phyloP scores from a whole-genome alignment of 2,113 vertebrate species.

The Baryphthengus martii region DNA sequence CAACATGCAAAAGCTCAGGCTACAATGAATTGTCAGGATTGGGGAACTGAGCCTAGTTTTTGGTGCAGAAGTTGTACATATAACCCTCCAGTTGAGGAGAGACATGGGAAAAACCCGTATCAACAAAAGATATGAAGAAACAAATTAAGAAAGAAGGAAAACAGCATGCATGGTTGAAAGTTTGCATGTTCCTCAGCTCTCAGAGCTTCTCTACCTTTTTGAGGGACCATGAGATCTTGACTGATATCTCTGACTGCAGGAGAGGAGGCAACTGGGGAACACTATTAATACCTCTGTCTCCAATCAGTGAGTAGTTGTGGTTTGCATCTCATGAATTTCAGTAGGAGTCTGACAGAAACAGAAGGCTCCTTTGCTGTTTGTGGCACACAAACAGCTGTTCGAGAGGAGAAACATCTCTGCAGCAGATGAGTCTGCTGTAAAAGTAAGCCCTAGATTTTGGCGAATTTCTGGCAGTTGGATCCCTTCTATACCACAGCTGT shows the following conservation, averaged over 20 bases:
- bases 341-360: not conserved
- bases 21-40: not conserved
- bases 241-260: not conserved
- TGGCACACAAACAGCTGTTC: not conserved
- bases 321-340: slow-evolving; percentile 4
- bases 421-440: not conserved
- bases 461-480: not conserved
- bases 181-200: not conserved
- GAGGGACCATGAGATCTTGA: not conserved
- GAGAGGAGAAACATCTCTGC: not conserved
- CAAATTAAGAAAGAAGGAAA: not conserved
- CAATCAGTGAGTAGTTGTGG: not conserved
- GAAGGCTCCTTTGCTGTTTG: slow-evolving; percentile 18
- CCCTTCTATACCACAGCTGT: not conserved
- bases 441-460: not conserved
- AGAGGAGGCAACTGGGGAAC: not conserved
- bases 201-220: not conserved
- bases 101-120: fast-evolving
- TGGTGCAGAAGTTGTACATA: not conserved
- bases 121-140: not conserved
- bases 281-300: not conserved
- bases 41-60: not conserved
- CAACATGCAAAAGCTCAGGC: not conserved
- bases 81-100: not conserved
- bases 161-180: fast-evolving